Evolutionary conservation across 2,888 invertebrate species (phyloP).

Genomic region (Aphodius sticticus): DNA sequence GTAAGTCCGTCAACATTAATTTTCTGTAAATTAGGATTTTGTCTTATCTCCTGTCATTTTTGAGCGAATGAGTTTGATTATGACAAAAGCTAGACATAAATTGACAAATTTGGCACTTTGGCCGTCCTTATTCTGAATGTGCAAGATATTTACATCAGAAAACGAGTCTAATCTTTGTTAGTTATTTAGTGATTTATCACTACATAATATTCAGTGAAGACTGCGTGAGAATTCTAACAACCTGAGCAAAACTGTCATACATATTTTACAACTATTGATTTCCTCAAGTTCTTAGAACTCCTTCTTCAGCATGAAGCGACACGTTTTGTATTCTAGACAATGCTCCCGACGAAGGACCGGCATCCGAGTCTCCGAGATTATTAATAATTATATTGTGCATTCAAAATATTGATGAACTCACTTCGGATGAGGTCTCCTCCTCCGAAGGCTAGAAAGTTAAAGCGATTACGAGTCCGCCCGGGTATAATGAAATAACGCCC

Average conservation of each 20-base stretch:
- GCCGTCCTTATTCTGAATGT: no score
- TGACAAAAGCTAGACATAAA: no score
- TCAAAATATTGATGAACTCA: not conserved
- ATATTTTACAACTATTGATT: not conserved
- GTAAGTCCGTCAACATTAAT: no score
- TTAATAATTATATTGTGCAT: not conserved
- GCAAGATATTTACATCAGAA: no score
- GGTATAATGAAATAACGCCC: not conserved
- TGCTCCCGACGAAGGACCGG: not conserved
- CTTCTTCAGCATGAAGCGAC: not conserved
- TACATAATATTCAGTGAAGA: no score
- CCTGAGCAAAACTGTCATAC: not conserved
- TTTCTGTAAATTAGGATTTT: no score
- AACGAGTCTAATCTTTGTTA: no score
- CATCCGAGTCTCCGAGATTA: not conserved
- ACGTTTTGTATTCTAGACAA: not conserved
- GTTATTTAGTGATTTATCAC: no score
- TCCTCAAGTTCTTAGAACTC: not conserved
- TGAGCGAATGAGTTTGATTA: no score
- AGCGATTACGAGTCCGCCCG: not conserved
- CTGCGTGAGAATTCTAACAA: no score
- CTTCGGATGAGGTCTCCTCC: not conserved
- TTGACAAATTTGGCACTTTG: no score
- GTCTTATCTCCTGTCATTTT: no score
- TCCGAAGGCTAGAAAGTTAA: slow-evolving; percentile 4